Conservation (phyloP, 2,888 invertebrate species). For the Eretmocerus hayati region DNA sequence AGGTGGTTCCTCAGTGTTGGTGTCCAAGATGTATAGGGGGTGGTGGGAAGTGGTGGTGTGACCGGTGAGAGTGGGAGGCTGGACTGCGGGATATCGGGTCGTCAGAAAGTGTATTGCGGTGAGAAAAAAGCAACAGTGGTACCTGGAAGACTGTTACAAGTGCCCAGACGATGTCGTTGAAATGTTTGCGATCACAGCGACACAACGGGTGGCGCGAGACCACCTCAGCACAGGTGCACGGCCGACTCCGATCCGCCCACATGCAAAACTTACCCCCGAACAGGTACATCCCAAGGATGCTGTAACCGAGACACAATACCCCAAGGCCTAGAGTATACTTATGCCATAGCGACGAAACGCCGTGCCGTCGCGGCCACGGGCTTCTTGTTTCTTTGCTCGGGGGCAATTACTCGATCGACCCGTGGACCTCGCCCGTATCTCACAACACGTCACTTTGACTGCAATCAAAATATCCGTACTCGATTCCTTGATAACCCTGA, state of each 20-base stretch:
- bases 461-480: too few species aligned
- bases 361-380: too few species aligned
- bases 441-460: too few species aligned
- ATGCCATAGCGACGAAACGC: too few species aligned
- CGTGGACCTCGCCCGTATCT: too few species aligned
- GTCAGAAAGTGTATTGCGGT: slow-evolving; percentile 1
- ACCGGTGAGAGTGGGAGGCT: slow-evolving; percentile 5
- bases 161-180: slow-evolving; percentile 97
- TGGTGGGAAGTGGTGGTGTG: too few species aligned
- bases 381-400: too few species aligned
- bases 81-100: slow-evolving; percentile 4
- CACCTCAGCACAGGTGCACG: slow-evolving; percentile 91
- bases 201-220: slow-evolving; percentile 82
- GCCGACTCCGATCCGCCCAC: slow-evolving; percentile 78
- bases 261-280: slow-evolving; percentile 99
- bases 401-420: too few species aligned
- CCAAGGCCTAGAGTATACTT: slow-evolving; percentile 42
- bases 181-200: slow-evolving; percentile 96
- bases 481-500: too few species aligned
- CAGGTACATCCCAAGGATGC: slow-evolving; percentile 99
- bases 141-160: slow-evolving; percentile 97
- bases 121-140: slow-evolving; percentile 37
- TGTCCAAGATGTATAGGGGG: too few species aligned
- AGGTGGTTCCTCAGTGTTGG: too few species aligned
- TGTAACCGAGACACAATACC: slow-evolving; percentile 54